Conservation (phyloP, 1,140 invertebrate species). For the Wasmannia auropunctata region DNA sequence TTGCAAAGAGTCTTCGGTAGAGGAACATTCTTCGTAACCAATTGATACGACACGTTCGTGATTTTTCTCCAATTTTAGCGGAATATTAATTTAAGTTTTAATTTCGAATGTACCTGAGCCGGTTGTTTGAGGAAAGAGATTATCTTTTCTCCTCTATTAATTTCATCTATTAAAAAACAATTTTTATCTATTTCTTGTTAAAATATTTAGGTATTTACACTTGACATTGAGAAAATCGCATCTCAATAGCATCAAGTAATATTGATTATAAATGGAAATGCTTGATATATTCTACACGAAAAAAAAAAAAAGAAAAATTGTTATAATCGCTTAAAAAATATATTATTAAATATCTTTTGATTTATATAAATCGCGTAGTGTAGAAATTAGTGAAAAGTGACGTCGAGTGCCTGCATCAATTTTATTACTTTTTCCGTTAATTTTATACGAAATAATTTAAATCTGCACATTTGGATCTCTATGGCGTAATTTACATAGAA, state of each 20-base stretch:
- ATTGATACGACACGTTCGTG: not conserved
- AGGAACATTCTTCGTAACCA: conserved; percentile 1
- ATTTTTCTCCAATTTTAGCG: not conserved
- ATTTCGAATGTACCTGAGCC: not conserved
- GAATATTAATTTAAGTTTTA: not conserved
- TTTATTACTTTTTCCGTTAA: not conserved
- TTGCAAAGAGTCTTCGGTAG: not conserved
- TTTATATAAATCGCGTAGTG: not conserved
- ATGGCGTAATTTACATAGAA: not conserved
- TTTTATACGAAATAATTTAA: not conserved
- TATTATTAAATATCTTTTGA: not conserved
- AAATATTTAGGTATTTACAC: not conserved
- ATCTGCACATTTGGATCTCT: not conserved
- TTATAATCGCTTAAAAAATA: not conserved
- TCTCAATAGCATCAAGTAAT: not conserved
- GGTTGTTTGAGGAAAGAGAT: not conserved
- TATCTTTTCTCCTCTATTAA: not conserved
- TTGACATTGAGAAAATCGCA: not conserved
- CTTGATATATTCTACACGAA: not conserved
- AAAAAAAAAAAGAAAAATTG: not conserved
- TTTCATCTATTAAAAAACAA: not conserved
- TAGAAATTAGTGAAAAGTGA: not conserved
- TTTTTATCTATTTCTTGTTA: not conserved
- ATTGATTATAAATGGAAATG: not conserved
- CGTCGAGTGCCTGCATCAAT: not conserved